Evolutionary conservation across 1,140 invertebrate genomes (phyloP).

Genomic region (Meteorus sp.): DNA sequence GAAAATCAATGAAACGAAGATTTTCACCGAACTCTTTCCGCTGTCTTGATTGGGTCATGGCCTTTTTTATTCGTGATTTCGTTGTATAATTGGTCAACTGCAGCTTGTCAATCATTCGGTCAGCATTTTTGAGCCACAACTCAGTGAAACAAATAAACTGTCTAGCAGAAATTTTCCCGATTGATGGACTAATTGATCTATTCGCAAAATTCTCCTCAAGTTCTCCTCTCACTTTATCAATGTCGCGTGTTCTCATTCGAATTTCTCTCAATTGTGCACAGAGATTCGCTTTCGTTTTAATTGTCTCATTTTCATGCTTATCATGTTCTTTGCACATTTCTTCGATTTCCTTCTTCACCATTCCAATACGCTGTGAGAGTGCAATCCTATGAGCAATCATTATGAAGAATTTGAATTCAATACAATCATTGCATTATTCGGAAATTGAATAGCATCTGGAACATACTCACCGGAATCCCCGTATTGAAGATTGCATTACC

Average conservation of each 20-base stretch:
- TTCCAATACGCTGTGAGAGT: slow-evolving; percentile 45
- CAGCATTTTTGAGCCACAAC: slow-evolving; percentile 56
- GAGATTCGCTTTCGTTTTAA: slow-evolving; percentile 47
- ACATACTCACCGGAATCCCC: slow-evolving; percentile 22
- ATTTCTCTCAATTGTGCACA: slow-evolving; percentile 59
- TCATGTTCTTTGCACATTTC: slow-evolving; percentile 47
- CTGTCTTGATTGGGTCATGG: slow-evolving; percentile 54
- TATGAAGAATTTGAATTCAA: not conserved
- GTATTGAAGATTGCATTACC: slow-evolving; percentile 8
- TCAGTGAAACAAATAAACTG: slow-evolving; percentile 59
- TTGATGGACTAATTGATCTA: slow-evolving; percentile 55
- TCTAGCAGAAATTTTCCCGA: slow-evolving; percentile 59
- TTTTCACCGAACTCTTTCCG: slow-evolving; percentile 57
- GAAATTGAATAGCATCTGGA: not conserved
- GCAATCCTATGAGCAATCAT: slow-evolving; percentile 32
- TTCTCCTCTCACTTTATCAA: slow-evolving; percentile 43
- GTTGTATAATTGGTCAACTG: slow-evolving; percentile 58
- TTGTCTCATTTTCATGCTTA: slow-evolving; percentile 37
- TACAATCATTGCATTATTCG: not conserved
- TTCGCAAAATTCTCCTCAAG: slow-evolving; percentile 55
- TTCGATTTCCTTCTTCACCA: slow-evolving; percentile 56
- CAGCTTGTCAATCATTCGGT: slow-evolving; percentile 57
- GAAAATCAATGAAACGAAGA: slow-evolving; percentile 59
- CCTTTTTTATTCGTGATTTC: slow-evolving; percentile 56
- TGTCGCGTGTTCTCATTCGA: slow-evolving; percentile 50